phyloP scores from a whole-genome alignment of 2,113 vertebrate species.

The Protobothrops mucrosquamatus region DNA sequence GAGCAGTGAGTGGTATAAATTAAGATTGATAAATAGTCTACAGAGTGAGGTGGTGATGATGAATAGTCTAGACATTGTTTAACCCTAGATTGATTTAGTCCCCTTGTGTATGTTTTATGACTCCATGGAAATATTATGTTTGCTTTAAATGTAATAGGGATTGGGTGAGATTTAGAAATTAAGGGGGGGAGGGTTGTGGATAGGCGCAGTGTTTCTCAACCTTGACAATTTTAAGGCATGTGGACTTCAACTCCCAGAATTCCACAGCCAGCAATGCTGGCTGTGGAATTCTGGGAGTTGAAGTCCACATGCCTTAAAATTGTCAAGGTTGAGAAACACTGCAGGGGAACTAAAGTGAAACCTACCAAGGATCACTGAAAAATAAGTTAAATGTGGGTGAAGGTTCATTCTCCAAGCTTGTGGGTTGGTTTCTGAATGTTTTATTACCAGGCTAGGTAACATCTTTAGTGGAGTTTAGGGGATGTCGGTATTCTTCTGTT shows the following conservation, averaged over 20 bases:
- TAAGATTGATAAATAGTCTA: constrained; percentile 14
- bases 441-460: too few species aligned
- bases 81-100: background rate
- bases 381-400: background rate
- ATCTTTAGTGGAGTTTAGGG: too few species aligned
- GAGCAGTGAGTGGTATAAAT: background rate
- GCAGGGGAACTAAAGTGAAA: background rate
- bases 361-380: background rate
- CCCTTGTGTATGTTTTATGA: background rate
- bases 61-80: background rate
- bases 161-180: background rate
- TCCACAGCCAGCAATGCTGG: too few species aligned
- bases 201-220: too few species aligned
- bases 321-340: too few species aligned
- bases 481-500: too few species aligned
- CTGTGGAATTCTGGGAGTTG: too few species aligned
- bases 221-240: too few species aligned
- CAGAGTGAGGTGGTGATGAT: background rate
- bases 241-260: too few species aligned
- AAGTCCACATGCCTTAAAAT: too few species aligned
- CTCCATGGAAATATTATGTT: background rate
- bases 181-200: background rate
- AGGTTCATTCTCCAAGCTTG: too few species aligned
- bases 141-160: background rate
- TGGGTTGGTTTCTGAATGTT: too few species aligned